phyloP scores from a whole-genome alignment of 2,888 invertebrate species.

The Ophioninae sp. region DNA sequence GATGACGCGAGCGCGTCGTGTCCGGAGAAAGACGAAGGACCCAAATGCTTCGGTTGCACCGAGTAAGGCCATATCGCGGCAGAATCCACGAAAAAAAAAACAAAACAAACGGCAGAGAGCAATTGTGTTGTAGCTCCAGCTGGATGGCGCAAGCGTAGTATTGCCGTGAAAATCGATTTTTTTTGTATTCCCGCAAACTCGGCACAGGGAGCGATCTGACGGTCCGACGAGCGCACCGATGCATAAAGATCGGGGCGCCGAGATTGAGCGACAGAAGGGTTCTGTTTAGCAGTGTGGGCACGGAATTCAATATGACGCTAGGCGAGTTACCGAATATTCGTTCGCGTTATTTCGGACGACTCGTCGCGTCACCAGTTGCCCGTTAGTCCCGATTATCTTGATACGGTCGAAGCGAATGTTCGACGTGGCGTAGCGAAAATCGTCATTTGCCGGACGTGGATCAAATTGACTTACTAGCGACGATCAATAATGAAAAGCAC shows the following conservation, averaged over 20 bases:
- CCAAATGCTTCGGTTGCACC: conserved; percentile 49
- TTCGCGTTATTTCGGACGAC: conserved; percentile 13
- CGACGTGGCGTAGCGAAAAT: conserved; percentile 5
- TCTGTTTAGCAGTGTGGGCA: conserved; percentile 40
- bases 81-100: conserved; percentile 12
- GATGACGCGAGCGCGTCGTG: conserved; percentile 43
- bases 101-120: conserved; percentile 11
- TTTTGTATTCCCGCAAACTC: neutral
- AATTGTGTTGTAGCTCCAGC: neutral
- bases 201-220: conserved; percentile 59
- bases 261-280: conserved; percentile 13
- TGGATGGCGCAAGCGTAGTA: neutral
- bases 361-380: conserved; percentile 8
- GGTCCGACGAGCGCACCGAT: conserved; percentile 48
- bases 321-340: conserved; percentile 20
- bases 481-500: neutral
- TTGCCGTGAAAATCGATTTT: neutral
- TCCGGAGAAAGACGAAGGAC: conserved; percentile 14
- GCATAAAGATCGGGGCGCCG: conserved; percentile 46
- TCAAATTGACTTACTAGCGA: neutral
- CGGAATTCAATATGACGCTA: conserved; percentile 16
- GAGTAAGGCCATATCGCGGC: conserved; percentile 46
- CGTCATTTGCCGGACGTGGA: neutral
- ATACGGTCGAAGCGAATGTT: conserved; percentile 2
- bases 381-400: conserved; percentile 3